Evolutionary conservation across 2,113 vertebrate genomes (phyloP).

Genomic region (Stomatorhinus ivindoensis): DNA sequence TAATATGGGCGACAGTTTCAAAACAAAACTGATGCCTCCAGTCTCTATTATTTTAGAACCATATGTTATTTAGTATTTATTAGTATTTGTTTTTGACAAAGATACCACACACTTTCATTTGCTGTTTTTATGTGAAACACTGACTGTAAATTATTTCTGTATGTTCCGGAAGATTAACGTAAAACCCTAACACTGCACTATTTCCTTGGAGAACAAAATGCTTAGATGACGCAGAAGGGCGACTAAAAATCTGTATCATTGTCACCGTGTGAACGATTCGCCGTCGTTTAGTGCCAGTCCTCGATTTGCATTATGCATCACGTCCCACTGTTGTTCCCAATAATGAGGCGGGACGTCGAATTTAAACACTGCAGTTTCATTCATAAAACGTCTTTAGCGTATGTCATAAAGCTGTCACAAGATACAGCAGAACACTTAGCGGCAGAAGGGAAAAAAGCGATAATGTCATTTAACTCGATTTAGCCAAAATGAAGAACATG

Average conservation of each 20-base stretch:
- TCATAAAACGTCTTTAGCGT: not conserved
- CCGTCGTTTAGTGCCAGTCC: not conserved
- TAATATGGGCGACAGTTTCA: not conserved
- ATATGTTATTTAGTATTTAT: not conserved
- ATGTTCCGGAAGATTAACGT: not conserved
- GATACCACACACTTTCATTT: not conserved
- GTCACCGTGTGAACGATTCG: not conserved
- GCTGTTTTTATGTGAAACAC: not conserved
- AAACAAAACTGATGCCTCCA: not conserved
- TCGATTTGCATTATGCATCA: not conserved
- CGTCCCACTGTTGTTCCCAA: not conserved
- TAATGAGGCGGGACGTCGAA: not conserved
- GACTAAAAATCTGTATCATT: not conserved
- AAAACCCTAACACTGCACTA: not conserved
- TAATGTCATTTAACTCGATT: slow-evolving; percentile 2
- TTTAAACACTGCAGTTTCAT: not conserved
- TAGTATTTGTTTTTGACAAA: not conserved
- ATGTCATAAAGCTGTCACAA: not conserved
- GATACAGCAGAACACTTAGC: not conserved
- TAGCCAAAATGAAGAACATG: not conserved
- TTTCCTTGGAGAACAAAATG: not conserved
- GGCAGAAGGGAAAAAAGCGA: not conserved
- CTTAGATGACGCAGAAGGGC: not conserved
- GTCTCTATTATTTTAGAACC: not conserved
- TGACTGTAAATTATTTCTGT: not conserved